Base-by-base conservation (phyloP, 2,888 invertebrate species). In the Brachypalpus laphriformis region DNA sequence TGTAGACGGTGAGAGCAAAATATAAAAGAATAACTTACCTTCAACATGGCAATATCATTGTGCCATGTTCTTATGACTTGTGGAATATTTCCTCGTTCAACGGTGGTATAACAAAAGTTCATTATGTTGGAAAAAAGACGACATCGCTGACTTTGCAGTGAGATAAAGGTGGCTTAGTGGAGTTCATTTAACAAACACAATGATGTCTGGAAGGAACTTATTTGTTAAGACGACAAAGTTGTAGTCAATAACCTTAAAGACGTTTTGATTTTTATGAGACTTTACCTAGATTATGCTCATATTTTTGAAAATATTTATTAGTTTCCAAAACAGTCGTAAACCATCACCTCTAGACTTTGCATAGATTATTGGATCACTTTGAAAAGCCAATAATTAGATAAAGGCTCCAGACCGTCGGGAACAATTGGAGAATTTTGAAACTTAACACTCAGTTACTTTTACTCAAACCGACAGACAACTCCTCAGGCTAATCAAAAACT, bases 401-500 rank as follows among this genome's bases (percentile, higher is more conserved):
- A 37, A 51, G 65, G 65, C 65, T 51, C 65, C 65, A 65, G 49
- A 51, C 65, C 22, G 68, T 54, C 47, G 71, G 59, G 47, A 37
- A 14, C 47, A 49, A 57, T 71, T 47, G 20, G 16, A 20, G 49
- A 31, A 34, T 70, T 76, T 37, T 42, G 71, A 59, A 65, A 65
- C 71, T 82, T 77, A 51, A 72, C 65, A 77, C 57, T 61, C 18
- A 34, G 25, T 34, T 40, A 57, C 68, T 16, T 56, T 54, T 49
- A 37, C 34, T 16, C 5, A 51, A 51, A 45, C 9, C 56, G 16
- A 11, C 20, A n/a, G 7, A 18, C 56, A 72, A 72, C 80, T 82
- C 57, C 65, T 37, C 45, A 45, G 59, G 76, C 82, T 71, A 82
- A 82, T 77, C 82, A 82, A 77, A 82, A 77, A 65, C 57, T 71